Conservation (phyloP, 2,888 invertebrate genomes). For the Andrena bucephala region DNA sequence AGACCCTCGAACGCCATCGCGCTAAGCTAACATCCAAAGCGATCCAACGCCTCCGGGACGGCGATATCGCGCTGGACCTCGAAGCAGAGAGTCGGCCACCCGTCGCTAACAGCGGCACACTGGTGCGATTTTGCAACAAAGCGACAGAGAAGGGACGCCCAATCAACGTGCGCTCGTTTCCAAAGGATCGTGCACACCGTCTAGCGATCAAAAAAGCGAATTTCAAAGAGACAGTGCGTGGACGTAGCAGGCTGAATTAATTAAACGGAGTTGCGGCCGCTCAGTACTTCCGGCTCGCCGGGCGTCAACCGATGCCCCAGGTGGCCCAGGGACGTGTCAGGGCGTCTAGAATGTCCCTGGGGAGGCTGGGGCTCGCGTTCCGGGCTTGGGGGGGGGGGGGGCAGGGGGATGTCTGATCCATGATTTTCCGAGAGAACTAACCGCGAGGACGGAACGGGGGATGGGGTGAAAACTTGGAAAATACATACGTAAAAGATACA, state of each 20-base stretch:
- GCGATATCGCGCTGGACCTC: not conserved
- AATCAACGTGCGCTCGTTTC: slow-evolving; percentile 83
- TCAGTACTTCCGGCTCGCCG: slow-evolving; percentile 35
- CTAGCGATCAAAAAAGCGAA: slow-evolving; percentile 81
- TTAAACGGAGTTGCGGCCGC: slow-evolving; percentile 35
- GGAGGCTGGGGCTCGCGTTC: too few relatives aligned
- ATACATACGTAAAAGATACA: slow-evolving; percentile 6
- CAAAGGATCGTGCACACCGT: slow-evolving; percentile 79
- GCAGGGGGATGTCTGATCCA: not conserved
- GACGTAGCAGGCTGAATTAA: slow-evolving; percentile 43
- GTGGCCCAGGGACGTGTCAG: not conserved
- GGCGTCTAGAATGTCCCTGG: too few relatives aligned
- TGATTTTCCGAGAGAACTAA: not conserved
- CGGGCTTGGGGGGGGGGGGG: not conserved
- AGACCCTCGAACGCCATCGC: not conserved
- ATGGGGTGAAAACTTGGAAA: not conserved
- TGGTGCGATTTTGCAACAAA: slow-evolving; percentile 80
- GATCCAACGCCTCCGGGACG: slow-evolving; percentile 2
- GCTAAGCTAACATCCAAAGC: slow-evolving; percentile 29
- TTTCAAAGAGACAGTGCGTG: slow-evolving; percentile 67
- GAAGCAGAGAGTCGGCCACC: slow-evolving; percentile 28
- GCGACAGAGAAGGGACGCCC: slow-evolving; percentile 85
- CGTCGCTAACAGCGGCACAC: slow-evolving; percentile 57
- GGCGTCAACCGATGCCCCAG: slow-evolving; percentile 9
- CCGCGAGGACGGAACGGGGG: slow-evolving; percentile 1